Base-by-base conservation (phyloP, 2,797 vertebrate species). In the Lacerta agilis region DNA sequence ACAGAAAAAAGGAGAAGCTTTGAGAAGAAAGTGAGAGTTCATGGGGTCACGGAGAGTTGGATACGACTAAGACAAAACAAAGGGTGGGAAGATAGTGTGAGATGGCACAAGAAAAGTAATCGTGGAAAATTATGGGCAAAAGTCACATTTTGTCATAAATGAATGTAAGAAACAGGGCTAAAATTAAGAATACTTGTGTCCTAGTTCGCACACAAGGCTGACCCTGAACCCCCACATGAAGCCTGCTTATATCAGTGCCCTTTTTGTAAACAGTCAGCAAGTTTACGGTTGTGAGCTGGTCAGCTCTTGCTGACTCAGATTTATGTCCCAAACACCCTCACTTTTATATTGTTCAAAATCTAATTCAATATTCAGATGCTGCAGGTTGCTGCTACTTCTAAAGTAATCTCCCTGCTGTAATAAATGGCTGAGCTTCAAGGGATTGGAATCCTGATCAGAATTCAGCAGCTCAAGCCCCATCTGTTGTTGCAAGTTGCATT, bases 401-500 rank as follows among this genome's bases (percentile, higher is more conserved):
- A 41, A 64, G 82, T 36, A 45, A 55, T 67, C 41, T 82, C 58
- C 33, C 4, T 1, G 1, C 43, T 67, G 41, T 67, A 83, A 82
- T 72, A 43, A 58, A 77, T 6, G 0, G 25, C 33, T 91, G 87
- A 90, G 88, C 69, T 88, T 92, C 41, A 83, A 69, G 23, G 71
- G 66, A 92, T 4, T 82, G 86, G 79, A 86, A 90, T 86, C 79
- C 38, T 82, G 41, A 83, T 90, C 87, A 86, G 88, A 86, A 79
- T 93, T 92, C 90, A 87, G 81, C 85, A 92, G 71, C 86, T 94
- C 87, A 82, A 93, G 23, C 71, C 20, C 71, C 86, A 92, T 91
- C 88, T 94, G 86, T 81, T 85, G 89, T 92, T 91, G 89, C 61
- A 91, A 95, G 90, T 91, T 84, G 36, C 67, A 89, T 89, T 91